Evolutionary conservation across 2,113 vertebrate species (phyloP).

Genomic region (Antennarius striatus): DNA sequence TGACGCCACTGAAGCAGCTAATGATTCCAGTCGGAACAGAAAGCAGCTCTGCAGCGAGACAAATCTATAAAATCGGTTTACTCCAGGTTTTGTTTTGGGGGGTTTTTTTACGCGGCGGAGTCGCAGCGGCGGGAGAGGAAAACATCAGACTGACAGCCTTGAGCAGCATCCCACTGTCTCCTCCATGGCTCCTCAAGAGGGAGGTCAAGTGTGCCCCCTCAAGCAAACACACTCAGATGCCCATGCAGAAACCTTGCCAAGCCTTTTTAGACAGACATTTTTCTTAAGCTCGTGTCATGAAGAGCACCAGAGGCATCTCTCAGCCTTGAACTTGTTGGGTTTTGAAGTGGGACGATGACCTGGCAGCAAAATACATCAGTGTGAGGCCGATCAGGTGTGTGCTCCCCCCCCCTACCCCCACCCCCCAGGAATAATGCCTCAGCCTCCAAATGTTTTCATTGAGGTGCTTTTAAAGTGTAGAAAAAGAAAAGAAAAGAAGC

Average conservation of each 20-base stretch:
- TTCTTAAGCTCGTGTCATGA: slow-evolving; percentile 69
- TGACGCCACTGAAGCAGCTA: no score
- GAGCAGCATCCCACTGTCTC: slow-evolving; percentile 78
- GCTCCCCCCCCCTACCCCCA: slow-evolving; percentile 1
- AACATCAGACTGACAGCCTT: slow-evolving; percentile 71
- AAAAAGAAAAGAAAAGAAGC: slow-evolving; percentile 17
- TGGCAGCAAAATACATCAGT: slow-evolving; percentile 30
- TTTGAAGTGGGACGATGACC: slow-evolving; percentile 11
- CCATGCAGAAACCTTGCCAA: slow-evolving; percentile 77
- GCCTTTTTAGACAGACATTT: slow-evolving; percentile 69
- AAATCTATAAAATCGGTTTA: no score
- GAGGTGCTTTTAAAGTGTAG: slow-evolving; percentile 9
- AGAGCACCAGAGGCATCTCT: slow-evolving; percentile 48
- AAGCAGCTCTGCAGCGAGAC: no score
- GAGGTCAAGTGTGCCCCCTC: slow-evolving; percentile 80
- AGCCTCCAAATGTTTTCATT: slow-evolving; percentile 36
- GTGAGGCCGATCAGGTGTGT: slow-evolving; percentile 23
- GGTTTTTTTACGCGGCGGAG: neutral
- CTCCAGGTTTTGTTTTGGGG: no score
- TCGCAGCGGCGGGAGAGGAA: slow-evolving; percentile 21
- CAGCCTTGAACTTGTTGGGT: slow-evolving; percentile 41
- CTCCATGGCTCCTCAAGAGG: slow-evolving; percentile 73
- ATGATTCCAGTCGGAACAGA: no score
- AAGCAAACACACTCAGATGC: slow-evolving; percentile 74
- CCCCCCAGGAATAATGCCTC: slow-evolving; percentile 29